Conservation (phyloP, 2,113 vertebrate genomes). For the Triplophysa siluroides region DNA sequence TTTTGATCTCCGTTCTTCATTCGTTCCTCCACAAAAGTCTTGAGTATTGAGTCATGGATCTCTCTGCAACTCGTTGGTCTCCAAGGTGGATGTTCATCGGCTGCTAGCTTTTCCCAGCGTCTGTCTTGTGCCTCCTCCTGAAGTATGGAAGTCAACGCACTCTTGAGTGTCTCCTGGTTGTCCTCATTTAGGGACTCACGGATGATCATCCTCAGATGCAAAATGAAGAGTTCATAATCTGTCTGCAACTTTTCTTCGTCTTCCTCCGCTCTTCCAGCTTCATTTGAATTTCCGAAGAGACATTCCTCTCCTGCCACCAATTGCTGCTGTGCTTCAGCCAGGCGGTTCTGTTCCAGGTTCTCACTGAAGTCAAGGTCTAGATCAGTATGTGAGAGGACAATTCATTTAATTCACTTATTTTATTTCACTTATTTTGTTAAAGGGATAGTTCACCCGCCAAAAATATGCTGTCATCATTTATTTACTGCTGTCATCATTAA, state of each 20-base stretch:
- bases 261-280: conserved; percentile 61
- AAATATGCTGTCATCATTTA: no score
- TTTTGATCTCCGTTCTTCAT: conserved; percentile 63
- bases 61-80: conserved; percentile 77
- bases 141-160: conserved; percentile 74
- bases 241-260: conserved; percentile 68
- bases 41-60: conserved; percentile 72
- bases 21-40: conserved; percentile 66
- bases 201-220: conserved; percentile 70
- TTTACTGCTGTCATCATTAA: no score
- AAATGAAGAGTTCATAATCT: conserved; percentile 70
- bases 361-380: conserved; percentile 49
- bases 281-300: conserved; percentile 56
- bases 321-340: conserved; percentile 61
- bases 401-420: neutral
- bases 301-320: conserved; percentile 76
- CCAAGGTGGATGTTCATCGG: conserved; percentile 51
- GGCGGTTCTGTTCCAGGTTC: conserved; percentile 38
- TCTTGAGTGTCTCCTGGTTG: conserved; percentile 69
- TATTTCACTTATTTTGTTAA: neutral
- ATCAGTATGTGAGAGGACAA: conserved; percentile 19
- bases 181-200: conserved; percentile 67
- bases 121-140: conserved; percentile 82
- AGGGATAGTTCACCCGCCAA: neutral
- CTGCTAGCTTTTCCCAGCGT: conserved; percentile 54